Percentiles rank a stretch among this genome's conserved stretches.
phyloP scores from a whole-genome alignment of 2,888 invertebrate species.

The Noctuana brunneofusca region DNA sequence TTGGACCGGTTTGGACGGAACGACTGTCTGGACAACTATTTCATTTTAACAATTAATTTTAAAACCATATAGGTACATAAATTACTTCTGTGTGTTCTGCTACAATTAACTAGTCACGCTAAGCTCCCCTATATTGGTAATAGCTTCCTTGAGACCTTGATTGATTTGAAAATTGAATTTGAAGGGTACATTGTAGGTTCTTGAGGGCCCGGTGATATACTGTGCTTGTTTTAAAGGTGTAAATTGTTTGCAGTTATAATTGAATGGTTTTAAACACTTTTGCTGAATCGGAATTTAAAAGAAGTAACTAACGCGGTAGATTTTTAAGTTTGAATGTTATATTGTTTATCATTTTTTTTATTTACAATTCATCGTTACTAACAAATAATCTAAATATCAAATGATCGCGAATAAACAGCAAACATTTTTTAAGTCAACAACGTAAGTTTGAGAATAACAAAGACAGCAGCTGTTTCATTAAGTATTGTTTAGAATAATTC shows the following conservation, averaged over 20 bases:
- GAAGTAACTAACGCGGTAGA: neutral
- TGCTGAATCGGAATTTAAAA: neutral
- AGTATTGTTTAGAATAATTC: neutral
- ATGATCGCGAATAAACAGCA: no score
- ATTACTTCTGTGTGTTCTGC: neutral
- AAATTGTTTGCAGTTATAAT: neutral
- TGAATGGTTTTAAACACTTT: neutral
- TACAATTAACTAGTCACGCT: slow-evolving; percentile 9
- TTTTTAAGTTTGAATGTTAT: no score
- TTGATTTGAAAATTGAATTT: slow-evolving; percentile 14
- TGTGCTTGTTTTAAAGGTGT: neutral
- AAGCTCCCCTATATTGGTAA: slow-evolving; percentile 5
- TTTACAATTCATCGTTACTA: no score
- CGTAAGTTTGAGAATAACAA: no score
- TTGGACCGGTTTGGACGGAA: no score
- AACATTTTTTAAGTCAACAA: no score
- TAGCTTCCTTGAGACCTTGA: neutral
- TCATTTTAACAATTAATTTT: no score
- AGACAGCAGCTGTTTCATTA: no score
- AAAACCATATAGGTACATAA: neutral
- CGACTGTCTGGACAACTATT: no score
- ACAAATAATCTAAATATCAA: no score
- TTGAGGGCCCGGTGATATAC: neutral
- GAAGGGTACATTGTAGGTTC: slow-evolving; percentile 2
- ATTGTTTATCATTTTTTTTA: no score